Evolutionary conservation across 2,797 vertebrate species (phyloP).

Genomic region (Geotrypetes seraphini): DNA sequence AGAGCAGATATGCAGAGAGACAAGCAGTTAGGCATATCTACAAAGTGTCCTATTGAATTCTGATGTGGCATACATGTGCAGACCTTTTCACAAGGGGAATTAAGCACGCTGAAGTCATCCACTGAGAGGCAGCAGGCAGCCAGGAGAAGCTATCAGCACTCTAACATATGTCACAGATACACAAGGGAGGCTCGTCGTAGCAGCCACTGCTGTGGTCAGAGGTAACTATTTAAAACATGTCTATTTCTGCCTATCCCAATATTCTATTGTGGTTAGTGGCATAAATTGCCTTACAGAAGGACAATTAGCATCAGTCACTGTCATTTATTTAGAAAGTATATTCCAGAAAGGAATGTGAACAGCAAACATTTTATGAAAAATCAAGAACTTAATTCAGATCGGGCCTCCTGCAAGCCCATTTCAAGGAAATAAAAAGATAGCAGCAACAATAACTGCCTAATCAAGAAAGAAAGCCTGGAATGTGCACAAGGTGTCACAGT

Average conservation of each 20-base stretch:
- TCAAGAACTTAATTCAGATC: too few relatives aligned
- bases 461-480: too few relatives aligned
- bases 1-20: too few relatives aligned
- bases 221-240: constrained; percentile 6
- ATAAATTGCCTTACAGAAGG: constrained; percentile 2
- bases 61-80: too few relatives aligned
- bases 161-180: constrained; percentile 9
- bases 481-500: too few relatives aligned
- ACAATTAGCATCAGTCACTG: constrained; percentile 12
- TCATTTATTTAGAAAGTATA: constrained; percentile 1
- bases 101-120: too few relatives aligned
- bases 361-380: too few relatives aligned
- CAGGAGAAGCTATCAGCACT: constrained; percentile 7
- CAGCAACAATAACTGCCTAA: too few relatives aligned
- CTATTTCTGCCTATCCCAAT: not conserved
- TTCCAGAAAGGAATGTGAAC: accelerated
- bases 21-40: too few relatives aligned
- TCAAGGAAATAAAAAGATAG: not conserved
- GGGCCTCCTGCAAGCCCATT: constrained; percentile 20
- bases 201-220: constrained; percentile 17
- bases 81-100: too few relatives aligned
- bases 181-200: constrained; percentile 16
- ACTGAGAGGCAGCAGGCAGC: constrained; percentile 8
- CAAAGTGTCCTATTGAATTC: too few relatives aligned
- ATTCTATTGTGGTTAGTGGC: not conserved